Percentiles rank a stretch among this genome's conserved stretches.
Evolutionary conservation across 2,888 invertebrate species (phyloP).

Genomic region (Pristionchus arcanus): DNA sequence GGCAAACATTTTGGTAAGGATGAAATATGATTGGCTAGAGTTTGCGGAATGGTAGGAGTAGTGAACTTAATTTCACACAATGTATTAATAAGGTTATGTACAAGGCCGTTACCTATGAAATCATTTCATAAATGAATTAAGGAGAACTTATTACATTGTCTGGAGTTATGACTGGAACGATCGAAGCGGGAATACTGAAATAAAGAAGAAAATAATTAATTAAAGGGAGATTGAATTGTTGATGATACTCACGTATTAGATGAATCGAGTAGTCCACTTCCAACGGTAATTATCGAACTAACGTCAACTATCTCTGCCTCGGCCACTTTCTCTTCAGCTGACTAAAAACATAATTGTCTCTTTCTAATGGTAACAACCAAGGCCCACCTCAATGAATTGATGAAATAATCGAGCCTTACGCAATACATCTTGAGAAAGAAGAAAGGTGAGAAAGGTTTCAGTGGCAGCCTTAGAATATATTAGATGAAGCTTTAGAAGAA

Average conservation of each 20-base stretch:
- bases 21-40: neutral
- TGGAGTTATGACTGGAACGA: slow-evolving; percentile 33
- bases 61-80: neutral
- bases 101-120: neutral
- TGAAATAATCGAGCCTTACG: slow-evolving; percentile 66
- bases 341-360: neutral
- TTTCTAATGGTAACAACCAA: neutral
- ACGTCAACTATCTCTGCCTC: slow-evolving; percentile 39
- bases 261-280: slow-evolving; percentile 39
- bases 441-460: slow-evolving; percentile 63
- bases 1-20: neutral
- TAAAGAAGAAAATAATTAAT: neutral
- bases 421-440: slow-evolving; percentile 67
- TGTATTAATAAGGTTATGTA: neutral
- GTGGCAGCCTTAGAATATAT: slow-evolving; percentile 55
- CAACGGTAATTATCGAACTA: neutral
- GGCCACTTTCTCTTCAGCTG: slow-evolving; percentile 46
- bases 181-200: slow-evolving; percentile 15
- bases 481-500: no score
- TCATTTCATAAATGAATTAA: neutral
- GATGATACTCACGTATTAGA: slow-evolving; percentile 32
- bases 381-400: slow-evolving; percentile 62
- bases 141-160: slow-evolving; percentile 41
- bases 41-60: neutral
- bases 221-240: neutral